phyloP scores from a whole-genome alignment of 1,140 invertebrate genomes.

The Elymnias hypermnestra region DNA sequence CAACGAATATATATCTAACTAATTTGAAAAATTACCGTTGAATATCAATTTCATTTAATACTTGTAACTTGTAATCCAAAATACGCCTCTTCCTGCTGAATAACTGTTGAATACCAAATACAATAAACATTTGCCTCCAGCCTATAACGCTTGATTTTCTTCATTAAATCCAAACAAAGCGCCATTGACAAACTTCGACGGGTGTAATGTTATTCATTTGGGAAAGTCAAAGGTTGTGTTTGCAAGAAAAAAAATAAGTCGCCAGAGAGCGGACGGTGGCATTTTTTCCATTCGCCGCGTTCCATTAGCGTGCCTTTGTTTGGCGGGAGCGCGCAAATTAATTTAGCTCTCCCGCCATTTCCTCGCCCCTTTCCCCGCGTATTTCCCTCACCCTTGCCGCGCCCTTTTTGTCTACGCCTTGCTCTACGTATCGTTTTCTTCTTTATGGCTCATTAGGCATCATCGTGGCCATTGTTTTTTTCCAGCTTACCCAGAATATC shows the following conservation, averaged over 20 bases:
- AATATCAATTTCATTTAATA: too few relatives aligned
- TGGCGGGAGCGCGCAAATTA: conserved; percentile 75
- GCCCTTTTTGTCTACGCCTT: conserved; percentile 73
- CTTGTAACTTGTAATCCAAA: too few relatives aligned
- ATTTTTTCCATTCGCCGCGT: conserved; percentile 75
- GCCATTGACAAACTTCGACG: conserved; percentile 54
- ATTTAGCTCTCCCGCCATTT: conserved; percentile 75
- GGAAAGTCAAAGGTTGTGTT: conserved; percentile 74
- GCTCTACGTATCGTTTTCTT: conserved; percentile 75
- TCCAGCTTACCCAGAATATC: conserved; percentile 55
- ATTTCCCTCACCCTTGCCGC: conserved; percentile 44
- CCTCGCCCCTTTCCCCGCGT: conserved; percentile 49
- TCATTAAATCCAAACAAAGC: conserved; percentile 70
- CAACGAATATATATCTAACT: too few relatives aligned
- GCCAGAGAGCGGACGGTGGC: conserved; percentile 72
- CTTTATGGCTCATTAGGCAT: conserved; percentile 75
- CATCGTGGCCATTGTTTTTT: conserved; percentile 72
- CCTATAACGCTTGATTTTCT: conserved; percentile 41
- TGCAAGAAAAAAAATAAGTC: conserved; percentile 68
- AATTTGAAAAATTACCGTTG: too few relatives aligned
- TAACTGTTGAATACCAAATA: conserved; percentile 1
- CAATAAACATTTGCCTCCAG: conserved; percentile 18
- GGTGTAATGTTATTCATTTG: conserved; percentile 72
- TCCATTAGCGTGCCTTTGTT: conserved; percentile 76
- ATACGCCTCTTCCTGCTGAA: not conserved